Base-by-base conservation (phyloP, 2,797 vertebrate genomes). In the Botia kubotai region DNA sequence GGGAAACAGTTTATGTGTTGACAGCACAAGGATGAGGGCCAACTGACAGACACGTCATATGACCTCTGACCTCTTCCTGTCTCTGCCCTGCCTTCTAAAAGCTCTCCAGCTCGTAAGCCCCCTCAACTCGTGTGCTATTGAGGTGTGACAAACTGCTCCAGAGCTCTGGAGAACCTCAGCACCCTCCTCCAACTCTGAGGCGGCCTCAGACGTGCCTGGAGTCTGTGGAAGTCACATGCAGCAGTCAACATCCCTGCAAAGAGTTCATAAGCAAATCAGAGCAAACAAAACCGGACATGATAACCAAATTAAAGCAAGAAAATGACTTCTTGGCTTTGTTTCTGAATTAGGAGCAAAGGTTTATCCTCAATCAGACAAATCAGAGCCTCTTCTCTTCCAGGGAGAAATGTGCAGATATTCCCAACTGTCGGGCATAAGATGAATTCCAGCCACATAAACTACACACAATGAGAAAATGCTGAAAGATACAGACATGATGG, bases 111-210 rank as follows among this genome's bases (percentile, higher is more conserved):
- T 92, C 91, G 95, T 93, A 94, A 93, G 90, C 79, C 90, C 90
- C 91, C 94, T 92, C 81, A 96, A 96, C 95, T 97, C 95, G 96
- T 97, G 95, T 97, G 96, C 95, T 95, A 95, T 96, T 95, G 96
- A 95, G 91, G 96, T 95, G 95, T 95, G 96, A 96, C 96, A 97
- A 98, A 97, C 97, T 96, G 94, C 95, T 96, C 91, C 88, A 46
- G 89, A 95, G 95, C 95, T 96, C 94, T 93, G 94, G 95, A 97
- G 96, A 96, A 95, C 21, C 57, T 90, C 89, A 86, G 87, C 29
- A 82, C 87, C 88, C 86, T 80, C 72, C 65, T 83, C 82, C 76
- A 29, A 39, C 72, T 63, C 79, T 14, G 17, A 14, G 19, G 14
- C 16, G 0, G 62, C 16, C 50, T 72, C 55, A 79, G 60, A 75